phyloP scores from a whole-genome alignment of 1,140 invertebrate genomes.

The Neuroterus valhalla region DNA sequence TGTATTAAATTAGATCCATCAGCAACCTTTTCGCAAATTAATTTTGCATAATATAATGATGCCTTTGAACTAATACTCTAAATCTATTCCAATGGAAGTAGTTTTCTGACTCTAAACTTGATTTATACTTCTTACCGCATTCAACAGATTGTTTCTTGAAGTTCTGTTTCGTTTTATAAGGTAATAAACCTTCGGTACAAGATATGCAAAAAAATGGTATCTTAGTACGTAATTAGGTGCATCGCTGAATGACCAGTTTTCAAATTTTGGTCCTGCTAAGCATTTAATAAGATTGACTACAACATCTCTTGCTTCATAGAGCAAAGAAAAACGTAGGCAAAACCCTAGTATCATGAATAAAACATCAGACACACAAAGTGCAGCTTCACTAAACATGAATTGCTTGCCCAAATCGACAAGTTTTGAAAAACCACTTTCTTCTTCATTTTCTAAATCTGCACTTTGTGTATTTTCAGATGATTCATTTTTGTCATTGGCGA shows the following conservation, averaged over 20 bases:
- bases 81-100: constrained; percentile 35
- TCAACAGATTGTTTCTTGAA: not conserved
- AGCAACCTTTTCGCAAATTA: not conserved
- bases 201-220: constrained; percentile 27
- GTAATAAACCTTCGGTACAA: not conserved
- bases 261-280: constrained; percentile 32
- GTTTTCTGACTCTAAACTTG: constrained; percentile 11
- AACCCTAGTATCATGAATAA: constrained; percentile 21
- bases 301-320: not conserved
- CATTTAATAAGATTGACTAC: constrained; percentile 9
- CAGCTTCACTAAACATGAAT: constrained; percentile 12
- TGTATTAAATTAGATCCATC: not conserved
- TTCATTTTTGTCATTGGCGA: not conserved
- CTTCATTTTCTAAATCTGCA: not conserved
- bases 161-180: not conserved
- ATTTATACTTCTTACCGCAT: not conserved
- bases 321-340: no score
- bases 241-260: constrained; percentile 12
- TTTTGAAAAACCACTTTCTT: not conserved
- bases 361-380: constrained; percentile 30
- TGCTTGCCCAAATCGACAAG: not conserved
- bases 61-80: constrained; percentile 39
- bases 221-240: constrained; percentile 20
- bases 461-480: not conserved
- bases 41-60: not conserved